Percentiles rank a stretch among this genome's conserved stretches.
phyloP scores from a whole-genome alignment of 1,140 invertebrate genomes.

The Cyclargus thomasi region DNA sequence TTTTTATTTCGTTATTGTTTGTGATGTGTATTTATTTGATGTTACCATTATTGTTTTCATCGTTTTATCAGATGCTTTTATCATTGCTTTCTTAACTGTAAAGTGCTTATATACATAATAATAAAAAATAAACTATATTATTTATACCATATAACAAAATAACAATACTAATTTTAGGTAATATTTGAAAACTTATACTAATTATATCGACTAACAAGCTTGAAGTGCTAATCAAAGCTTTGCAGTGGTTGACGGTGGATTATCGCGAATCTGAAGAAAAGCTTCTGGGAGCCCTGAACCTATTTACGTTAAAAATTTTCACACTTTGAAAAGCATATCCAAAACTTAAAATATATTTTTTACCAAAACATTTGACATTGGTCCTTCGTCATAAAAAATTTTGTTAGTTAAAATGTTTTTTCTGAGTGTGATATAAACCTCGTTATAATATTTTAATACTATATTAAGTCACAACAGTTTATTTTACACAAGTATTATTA shows the following conservation, averaged over 20 bases:
- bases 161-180: background rate
- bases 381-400: too few relatives aligned
- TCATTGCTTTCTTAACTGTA: conserved; percentile 11
- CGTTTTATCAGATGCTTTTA: conserved; percentile 5
- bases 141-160: background rate
- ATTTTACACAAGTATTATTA: background rate
- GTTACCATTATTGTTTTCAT: conserved; percentile 24
- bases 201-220: conserved; percentile 20
- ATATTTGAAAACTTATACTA: conserved; percentile 13
- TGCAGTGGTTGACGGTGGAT: conserved; percentile 55
- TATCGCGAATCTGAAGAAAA: conserved; percentile 32
- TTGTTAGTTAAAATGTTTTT: too few relatives aligned
- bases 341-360: too few relatives aligned
- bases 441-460: background rate
- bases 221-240: conserved; percentile 27
- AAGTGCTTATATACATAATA: background rate
- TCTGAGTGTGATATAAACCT: background rate
- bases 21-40: conserved; percentile 23
- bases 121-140: background rate
- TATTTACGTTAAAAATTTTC: conserved; percentile 35
- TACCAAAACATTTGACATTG: too few relatives aligned
- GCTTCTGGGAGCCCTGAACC: conserved; percentile 61
- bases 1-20: conserved; percentile 21
- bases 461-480: background rate
- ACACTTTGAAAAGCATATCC: background rate